Evolutionary conservation across 2,113 vertebrate species (phyloP).

Genomic region (Tor tambroides): DNA sequence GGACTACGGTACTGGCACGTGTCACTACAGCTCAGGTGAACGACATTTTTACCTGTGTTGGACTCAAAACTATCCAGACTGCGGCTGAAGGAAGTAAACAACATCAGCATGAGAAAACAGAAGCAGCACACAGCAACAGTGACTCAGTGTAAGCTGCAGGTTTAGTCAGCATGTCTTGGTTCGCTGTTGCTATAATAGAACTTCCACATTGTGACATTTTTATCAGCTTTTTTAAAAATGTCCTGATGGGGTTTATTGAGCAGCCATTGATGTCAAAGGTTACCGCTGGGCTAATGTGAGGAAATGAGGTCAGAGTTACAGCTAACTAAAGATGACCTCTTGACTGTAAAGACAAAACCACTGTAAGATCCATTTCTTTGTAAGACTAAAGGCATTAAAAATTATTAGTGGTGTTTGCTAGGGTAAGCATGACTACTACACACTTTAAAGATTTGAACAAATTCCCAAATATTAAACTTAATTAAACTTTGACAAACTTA

Average conservation of each 20-base stretch:
- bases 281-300: neutral
- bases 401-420: neutral
- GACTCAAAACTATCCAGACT: slow-evolving; percentile 84
- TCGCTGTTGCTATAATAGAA: neutral
- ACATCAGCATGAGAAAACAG: slow-evolving; percentile 39
- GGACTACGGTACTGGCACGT: slow-evolving; percentile 7
- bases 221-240: neutral
- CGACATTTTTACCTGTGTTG: slow-evolving; percentile 77
- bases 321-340: neutral
- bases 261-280: neutral
- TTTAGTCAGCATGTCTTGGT: neutral
- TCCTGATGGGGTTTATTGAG: neutral
- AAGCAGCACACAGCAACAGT: neutral
- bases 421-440: neutral
- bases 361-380: neutral
- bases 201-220: neutral
- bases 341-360: neutral
- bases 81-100: slow-evolving; percentile 69
- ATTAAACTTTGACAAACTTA: too few relatives aligned
- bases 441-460: neutral
- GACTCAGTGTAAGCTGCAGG: neutral
- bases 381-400: neutral
- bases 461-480: neutral
- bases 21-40: slow-evolving; percentile 50
- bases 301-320: neutral